Percentiles rank a stretch among this genome's conserved stretches.
These are phyloP conservation scores for Centropus bengalensis DNA, from an alignment of 2,113 vertebrate species.

Conservation along the genomic window DNA sequence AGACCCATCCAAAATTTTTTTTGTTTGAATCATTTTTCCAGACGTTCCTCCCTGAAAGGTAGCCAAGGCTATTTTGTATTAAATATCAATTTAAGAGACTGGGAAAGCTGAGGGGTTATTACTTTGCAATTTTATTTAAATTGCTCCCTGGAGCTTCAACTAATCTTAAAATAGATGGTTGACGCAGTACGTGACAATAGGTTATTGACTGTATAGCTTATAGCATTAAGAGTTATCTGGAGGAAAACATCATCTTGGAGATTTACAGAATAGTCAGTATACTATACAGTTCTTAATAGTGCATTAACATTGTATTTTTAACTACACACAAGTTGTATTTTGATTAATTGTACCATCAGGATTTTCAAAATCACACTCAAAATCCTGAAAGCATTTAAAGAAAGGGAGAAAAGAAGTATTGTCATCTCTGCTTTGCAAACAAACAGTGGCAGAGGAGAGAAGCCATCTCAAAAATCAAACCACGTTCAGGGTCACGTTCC, in stretches of 20 bases:
- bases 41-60: background rate
- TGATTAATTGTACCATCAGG: background rate
- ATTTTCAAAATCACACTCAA: background rate
- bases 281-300: background rate
- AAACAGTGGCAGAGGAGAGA: background rate
- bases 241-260: background rate
- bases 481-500: background rate
- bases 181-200: background rate
- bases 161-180: background rate
- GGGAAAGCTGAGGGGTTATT: background rate
- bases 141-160: background rate
- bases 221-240: background rate
- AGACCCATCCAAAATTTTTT: background rate
- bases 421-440: background rate
- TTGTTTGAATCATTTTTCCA: background rate
- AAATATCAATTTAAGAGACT: background rate
- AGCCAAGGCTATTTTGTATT: background rate
- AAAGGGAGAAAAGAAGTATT: background rate
- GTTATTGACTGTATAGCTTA: background rate
- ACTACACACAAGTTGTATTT: background rate
- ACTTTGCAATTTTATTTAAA: background rate
- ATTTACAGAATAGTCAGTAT: background rate
- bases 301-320: background rate
- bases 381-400: background rate
- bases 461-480: accelerated